Evolutionary conservation across 2,797 vertebrate species (phyloP).

Genomic region (Cynodonichthys magdalenae): DNA sequence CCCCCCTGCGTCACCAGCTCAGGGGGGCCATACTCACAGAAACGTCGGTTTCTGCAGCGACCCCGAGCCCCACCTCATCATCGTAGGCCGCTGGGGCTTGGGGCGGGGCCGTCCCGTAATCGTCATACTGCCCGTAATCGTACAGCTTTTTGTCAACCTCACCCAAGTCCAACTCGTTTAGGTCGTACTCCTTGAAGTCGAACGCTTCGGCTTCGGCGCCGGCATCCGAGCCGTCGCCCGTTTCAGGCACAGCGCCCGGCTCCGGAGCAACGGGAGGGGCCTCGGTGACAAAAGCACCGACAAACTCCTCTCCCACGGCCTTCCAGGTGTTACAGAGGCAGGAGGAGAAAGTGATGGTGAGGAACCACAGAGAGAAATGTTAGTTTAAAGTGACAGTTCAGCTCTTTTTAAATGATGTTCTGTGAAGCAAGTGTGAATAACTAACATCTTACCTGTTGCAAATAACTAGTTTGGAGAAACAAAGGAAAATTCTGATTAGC

Average conservation of each 20-base stretch:
- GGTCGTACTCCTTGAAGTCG: conserved; percentile 84
- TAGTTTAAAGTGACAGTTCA: conserved; percentile 83
- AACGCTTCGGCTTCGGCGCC: conserved; percentile 72
- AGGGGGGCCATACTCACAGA: conserved; percentile 86
- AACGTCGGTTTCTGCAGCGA: conserved; percentile 94
- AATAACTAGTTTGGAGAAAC: too few relatives aligned
- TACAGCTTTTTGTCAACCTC: conserved; percentile 85
- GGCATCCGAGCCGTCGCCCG: conserved; percentile 67
- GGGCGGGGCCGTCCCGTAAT: conserved; percentile 89
- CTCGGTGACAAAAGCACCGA: conserved; percentile 87
- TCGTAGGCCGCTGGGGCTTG: conserved; percentile 80
- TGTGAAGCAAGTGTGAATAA: too few relatives aligned
- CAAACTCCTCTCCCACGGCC: conserved; percentile 90
- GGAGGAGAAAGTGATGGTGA: conserved; percentile 53
- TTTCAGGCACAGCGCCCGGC: conserved; percentile 75
- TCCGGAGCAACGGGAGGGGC: conserved; percentile 85
- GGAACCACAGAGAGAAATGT: conserved; percentile 83
- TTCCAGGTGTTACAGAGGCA: conserved; percentile 83
- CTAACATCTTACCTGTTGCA: too few relatives aligned
- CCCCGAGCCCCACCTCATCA: conserved; percentile 94
- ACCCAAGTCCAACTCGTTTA: conserved; percentile 81
- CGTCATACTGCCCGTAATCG: conserved; percentile 93
- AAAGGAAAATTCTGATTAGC: too few relatives aligned
- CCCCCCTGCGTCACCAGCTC: conserved; percentile 41
- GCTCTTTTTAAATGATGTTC: too few relatives aligned